Base-by-base conservation (phyloP, 1,140 invertebrate genomes). In the Aphaenogaster rudis region DNA sequence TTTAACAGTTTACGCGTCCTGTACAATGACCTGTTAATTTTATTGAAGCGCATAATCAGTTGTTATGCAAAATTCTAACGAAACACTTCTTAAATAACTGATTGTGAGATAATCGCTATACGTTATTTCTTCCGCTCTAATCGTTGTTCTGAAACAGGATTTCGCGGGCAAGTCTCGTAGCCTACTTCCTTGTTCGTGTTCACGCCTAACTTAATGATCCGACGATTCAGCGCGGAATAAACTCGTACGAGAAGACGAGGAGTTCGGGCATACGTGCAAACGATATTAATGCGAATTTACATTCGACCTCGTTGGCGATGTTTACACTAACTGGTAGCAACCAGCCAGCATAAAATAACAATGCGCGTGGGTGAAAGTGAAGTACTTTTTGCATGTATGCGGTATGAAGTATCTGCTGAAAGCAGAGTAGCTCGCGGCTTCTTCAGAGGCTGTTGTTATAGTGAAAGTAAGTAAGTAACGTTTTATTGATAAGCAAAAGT, bases 321-420 rank as follows among this genome's bases (percentile, higher is more conserved):
- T 79, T 80, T 80, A 52, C 33, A 36, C 48, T n/a, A 45, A 17
- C 21, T 52, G 63, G n/a, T 21, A 9, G 36, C 9, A 13, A 42
- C 8, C 61, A 52, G 33, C 42, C 39, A 42, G 28, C 48, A 64
- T 72, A 21, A 72, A 74, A 69, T 59, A 17, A 74, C 52, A 82
- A 82, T 54, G 48, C 21, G 13, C 42, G 13, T 67, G 48, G 17
- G 79, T 82, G 79, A 82, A 82, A 82, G 80, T 82, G 7, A 82
- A 82, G 39, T 33, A 59, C 39, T 57, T n/a, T 61, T 45, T 50
- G 28, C 5, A 48, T 21, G 28, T 8, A 36, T 17, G 6, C 66
- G 21, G 7, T 57, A 71, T 21, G 36, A 81, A 57, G 39, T 45
- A 33, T 0, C 7, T 42, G 33, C 39, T 69, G 48, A 81, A 81